Evolutionary conservation across 92 coral and sea anemone genomes (phyloP).

Genomic region (Umimayanthus chanpuru): DNA sequence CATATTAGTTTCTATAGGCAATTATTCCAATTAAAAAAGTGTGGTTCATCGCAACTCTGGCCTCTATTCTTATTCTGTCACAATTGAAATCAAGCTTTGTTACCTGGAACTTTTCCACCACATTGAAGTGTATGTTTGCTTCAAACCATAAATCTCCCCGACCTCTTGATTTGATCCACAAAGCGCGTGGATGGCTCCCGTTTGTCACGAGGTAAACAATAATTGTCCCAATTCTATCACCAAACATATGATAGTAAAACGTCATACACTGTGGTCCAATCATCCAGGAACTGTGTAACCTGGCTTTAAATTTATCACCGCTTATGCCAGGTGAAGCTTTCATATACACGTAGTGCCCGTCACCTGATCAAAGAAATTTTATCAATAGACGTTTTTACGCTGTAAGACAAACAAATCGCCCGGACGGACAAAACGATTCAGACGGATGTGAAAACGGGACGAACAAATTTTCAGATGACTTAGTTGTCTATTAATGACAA

Average conservation of each 20-base stretch:
- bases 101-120: not conserved
- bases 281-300: not conserved
- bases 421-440: too few relatives aligned
- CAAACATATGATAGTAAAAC: constrained; percentile 11
- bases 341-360: not conserved
- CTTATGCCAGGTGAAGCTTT: not conserved
- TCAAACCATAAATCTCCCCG: not conserved
- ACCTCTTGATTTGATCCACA: constrained; percentile 9
- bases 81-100: not conserved
- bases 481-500: too few relatives aligned
- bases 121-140: not conserved
- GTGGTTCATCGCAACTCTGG: not conserved
- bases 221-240: not conserved
- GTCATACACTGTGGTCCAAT: constrained; percentile 8
- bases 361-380: not conserved
- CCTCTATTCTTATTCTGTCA: not conserved
- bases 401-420: too few relatives aligned
- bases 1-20: too few relatives aligned
- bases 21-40: too few relatives aligned
- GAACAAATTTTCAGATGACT: too few relatives aligned
- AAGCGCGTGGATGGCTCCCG: not conserved
- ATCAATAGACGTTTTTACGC: too few relatives aligned
- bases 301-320: not conserved
- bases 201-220: not conserved
- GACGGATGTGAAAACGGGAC: too few relatives aligned